Evolutionary conservation across 2,113 vertebrate genomes (phyloP), one percentile per base, ranked within the genome.

Genomic region (Monarcha castaneiventris): DNA sequence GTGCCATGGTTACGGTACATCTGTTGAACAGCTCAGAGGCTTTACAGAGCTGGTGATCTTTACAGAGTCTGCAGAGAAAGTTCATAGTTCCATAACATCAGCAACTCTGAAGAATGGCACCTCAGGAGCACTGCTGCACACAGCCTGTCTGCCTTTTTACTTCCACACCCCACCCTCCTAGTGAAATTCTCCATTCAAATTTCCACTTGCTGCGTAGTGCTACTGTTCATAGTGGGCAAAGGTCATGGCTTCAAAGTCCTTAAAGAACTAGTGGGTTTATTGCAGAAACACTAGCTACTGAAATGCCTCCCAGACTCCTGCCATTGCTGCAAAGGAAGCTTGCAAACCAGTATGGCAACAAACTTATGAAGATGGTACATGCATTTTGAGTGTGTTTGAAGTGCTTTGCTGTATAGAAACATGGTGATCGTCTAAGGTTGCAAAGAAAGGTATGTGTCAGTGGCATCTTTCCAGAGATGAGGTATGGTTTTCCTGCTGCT

Each of bases 1-100:
- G 52, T 61, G 74, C 81, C 87, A 89, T 84, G 92, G 93, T 96
- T 84, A 96, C 93, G 4, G 37, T 58, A 26, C 26, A 55, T 23
- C 55, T 55, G 18, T 41, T 23, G 63, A 90, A 41, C 55, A 16
- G 63, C 41, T 48, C 39, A 26, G 17, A 62, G 30, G 22, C 55
- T 29, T 73, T 10, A 22, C 6, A 29, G 43, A 69, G 46, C 51
- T 74, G 76, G 25, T 58, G 17, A 29, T 54, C 68, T 76, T 71
- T 51, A 29, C 19, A 59, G 59, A 62, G 13, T 5, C 59, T 32
- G 74, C 81, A 46, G 49, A 51, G 30, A 14, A 41, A 55, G 20
- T 58, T 67, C 26, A 12, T 18, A 9, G 39, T n/a, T 37, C 32
- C 2, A 4, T 22, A 58, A 55, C 54, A 56, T 11, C 59, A 51